Base-by-base conservation (phyloP, 1,140 invertebrate species). In the Tyrophagus putrescentiae region DNA sequence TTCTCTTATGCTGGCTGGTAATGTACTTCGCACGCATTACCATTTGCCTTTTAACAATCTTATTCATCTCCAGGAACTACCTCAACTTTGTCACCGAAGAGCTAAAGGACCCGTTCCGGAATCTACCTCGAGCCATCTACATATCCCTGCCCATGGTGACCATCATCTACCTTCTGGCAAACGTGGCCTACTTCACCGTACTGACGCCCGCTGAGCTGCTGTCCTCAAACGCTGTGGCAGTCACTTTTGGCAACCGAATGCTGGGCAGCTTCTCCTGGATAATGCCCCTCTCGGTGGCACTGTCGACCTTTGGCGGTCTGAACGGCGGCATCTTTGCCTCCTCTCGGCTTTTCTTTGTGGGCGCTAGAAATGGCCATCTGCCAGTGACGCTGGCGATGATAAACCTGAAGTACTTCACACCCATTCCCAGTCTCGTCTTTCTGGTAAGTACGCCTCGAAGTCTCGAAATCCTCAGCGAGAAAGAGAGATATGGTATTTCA, bases 1-100 rank as follows among this genome's bases (percentile, higher is more conserved):
- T 97, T 95, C 73, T 92, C 91, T 0, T 97, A 95, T 72, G 91
- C 90, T 57, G 93, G 93, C 64, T 97, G 89, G 88, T 83, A 78
- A 72, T 90, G 33, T 60, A 6, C 32, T 36, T 32, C 39, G 9
- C 25, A 18, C 32, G 5, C 18, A 60, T 21, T 59, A 16, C 57
- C 28, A 62, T 36, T 45, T 58, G 28, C 39, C 41, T 21, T 60
- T 45, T 21, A 27, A 48, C 39, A 53, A 59, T 67, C 53, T 58
- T 61, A 65, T 68, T 62, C 29, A 67, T 34, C 6, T 67, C 73
- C 76, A 83, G 82, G 82, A 93, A 87, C 73, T 96, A 93, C 70
- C 74, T 96, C 42, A 96, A 96, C 75, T 97, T 94, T 70, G 93
- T 98, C 72, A 94, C 92, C 11, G 94, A 98, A 75, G 94, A 98